Base-by-base conservation (phyloP, 2,797 vertebrate genomes). In the Alectoris magna region DNA sequence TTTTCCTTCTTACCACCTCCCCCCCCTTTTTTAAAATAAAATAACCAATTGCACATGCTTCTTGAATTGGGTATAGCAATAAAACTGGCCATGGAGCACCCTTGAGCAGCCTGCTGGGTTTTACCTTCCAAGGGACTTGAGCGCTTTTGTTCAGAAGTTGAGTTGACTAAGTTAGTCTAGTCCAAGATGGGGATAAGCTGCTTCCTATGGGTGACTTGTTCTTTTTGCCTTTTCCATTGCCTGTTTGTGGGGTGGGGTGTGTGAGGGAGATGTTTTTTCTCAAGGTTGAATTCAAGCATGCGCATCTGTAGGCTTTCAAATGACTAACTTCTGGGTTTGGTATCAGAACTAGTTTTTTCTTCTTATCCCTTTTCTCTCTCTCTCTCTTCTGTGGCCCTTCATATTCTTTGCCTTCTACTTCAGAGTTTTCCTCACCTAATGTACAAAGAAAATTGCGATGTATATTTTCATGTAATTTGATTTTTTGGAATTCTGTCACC, bases 401-500 rank as follows among this genome's bases (percentile, higher is more conserved):
- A 90, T 94, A 89, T 97, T 97, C 95, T 96, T 92, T 97, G 94
- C 94, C 95, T 97, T 97, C 97, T 97, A 97, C 96, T 98, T 97
- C 90, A 97, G 97, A 97, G 97, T 97, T 98, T 98, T 98, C 97
- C 97, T 98, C 98, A 98, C 98, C 97, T 98, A 98, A 98, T 99
- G 99, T 99, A 99, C 98, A 99, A 99, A 99, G 98, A 99, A 97
- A 99, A 98, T 99, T 97, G 98, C 98, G 98, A 99, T 99, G 99
- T 99, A 99, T 99, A 99, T 99, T 99, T 99, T 99, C 98, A 99
- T 99, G 98, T 99, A 98, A 99, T 99, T 98, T 98, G 98, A 98
- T 98, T 98, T 96, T 53, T 98, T 98, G 98, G 98, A 99, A 98
- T 98, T 98, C 98, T 98, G 98, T 99, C 98, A 98, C 98, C 98